Base-by-base conservation (phyloP, 2,113 vertebrate species). In the Aramus guarauna region DNA sequence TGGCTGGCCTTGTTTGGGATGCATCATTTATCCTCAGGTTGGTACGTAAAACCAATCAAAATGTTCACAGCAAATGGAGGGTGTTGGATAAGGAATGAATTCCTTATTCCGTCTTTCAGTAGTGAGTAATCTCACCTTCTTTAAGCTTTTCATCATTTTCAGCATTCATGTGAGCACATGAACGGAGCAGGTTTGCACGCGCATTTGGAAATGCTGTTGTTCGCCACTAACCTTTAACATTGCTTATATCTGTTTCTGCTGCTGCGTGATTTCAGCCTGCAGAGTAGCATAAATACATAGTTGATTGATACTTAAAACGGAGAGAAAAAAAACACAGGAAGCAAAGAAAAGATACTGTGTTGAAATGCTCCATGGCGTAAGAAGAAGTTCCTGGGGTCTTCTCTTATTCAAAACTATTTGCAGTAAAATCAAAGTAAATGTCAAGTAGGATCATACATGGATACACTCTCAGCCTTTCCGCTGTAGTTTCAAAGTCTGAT, bases 341-440 rank as follows among this genome's bases (percentile, higher is more conserved):
- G 56, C 59, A 60, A 60, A 79, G 71, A 37, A 85, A 96, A 96
- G 81, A 53, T 71, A 36, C 77, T 76, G 73, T 72, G 77, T 53
- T 67, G 62, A 96, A 97, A 88, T 66, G 62, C 73, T 94, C 62
- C 18, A 1, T 4, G 43, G 73, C 84, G 72, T 88, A 69, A 47
- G 73, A 69, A 88, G 74, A 85, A 91, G 93, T 91, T 95, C 88
- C 79, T 94, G 59, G 29, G 39, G 56, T 86, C 87, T 86, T 91
- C 91, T 93, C 92, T 92, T 96, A 95, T 92, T 97, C 90, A 87
- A 78, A 97, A 74, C 50, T 88, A 69, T 95, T 94, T 96, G 85
- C 90, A 95, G 62, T 85, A 88, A 96, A 96, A 92, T 92, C 91
- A 95, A 95, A 97, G 93, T 92, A 97, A 97, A 97, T 96, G 92